Evolutionary conservation across 2,888 invertebrate genomes (phyloP).

Genomic region (Acleris emargana): DNA sequence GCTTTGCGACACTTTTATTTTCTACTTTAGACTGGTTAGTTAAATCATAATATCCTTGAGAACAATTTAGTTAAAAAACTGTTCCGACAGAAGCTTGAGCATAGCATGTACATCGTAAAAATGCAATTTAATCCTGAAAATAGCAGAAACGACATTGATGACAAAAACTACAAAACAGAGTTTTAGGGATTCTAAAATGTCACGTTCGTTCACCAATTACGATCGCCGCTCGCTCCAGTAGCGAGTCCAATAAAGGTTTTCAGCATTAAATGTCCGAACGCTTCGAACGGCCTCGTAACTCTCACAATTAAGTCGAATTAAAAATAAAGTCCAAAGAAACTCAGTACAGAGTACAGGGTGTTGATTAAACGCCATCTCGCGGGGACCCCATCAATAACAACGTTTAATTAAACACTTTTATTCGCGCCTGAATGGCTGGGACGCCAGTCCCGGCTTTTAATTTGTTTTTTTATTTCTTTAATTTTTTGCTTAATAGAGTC

Average conservation of each 20-base stretch:
- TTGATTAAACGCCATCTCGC: conserved; percentile 82
- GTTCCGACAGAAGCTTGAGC: no score
- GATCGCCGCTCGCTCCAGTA: conserved; percentile 45
- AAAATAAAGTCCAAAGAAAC: conserved; percentile 65
- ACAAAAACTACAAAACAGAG: conserved; percentile 19
- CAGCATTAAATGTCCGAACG: conserved; percentile 64
- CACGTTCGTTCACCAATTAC: conserved; percentile 53
- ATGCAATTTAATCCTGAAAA: no score
- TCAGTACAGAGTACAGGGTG: conserved; percentile 48
- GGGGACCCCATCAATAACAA: conserved; percentile 81
- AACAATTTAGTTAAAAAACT: no score
- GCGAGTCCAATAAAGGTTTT: conserved; percentile 62
- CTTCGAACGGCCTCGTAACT: conserved; percentile 70
- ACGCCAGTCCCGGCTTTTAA: conserved; percentile 68
- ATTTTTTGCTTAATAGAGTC: conserved; percentile 66
- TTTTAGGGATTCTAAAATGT: conserved; percentile 25
- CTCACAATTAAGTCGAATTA: conserved; percentile 79
- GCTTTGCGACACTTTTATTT: no score
- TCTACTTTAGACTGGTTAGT: no score
- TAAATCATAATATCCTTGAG: no score
- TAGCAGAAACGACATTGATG: neutral
- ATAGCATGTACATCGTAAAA: no score
- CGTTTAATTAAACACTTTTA: conserved; percentile 83
- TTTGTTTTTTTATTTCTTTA: conserved; percentile 65
- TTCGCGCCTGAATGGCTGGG: conserved; percentile 70